Base-by-base conservation (phyloP, 2,888 invertebrate genomes). In the Leptopilina drosophilae region DNA sequence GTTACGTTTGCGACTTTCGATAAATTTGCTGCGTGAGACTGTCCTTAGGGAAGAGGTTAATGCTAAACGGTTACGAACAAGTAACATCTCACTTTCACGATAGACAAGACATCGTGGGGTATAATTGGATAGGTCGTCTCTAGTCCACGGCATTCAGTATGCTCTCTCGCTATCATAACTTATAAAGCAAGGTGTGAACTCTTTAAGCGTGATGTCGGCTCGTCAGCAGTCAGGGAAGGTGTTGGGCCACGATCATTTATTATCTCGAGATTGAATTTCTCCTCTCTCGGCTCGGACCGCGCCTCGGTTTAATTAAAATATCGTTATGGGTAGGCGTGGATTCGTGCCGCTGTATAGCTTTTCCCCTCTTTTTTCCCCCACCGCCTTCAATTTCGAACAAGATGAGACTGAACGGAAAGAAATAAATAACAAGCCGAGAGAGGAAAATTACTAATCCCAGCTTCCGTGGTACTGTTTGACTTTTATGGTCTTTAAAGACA, bases 181-280 rank as follows among this genome's bases (percentile, higher is more conserved):
- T 77, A 79, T 78, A 82, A 76, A 80, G 87, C 86, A 88, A 90
- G 90, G 90, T 90, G 90, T 89, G 90, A 90, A 90, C 89, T 89
- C 87, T 89, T 89, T 89, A 89, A 90, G 88, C 81, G 82, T 77
- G 80, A 85, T 86, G 88, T 88, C 87, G 87, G 88, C 88, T 87
- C 87, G 87, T 88, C 88, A 87, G 87, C 87, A 88, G 89, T 88
- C 87, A 88, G 83, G 56, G 87, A 88, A 91, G 90, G 91, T 91
- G 91, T 90, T 89, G 90, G 90, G 88, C 89, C 89, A 87, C 89
- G 87, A 92, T 92, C 91, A 91, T 92, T 91, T 91, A 92, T 92
- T 92, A 92, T 92, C 91, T 89, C 87, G 88, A 91, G 91, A 91
- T 92, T 92, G 91, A 92, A 92, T 92, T 92, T 91, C 90, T 91